A percentile compares a stretch with the other conserved stretches of the same genome.
Conservation (phyloP, 1,140 invertebrate genomes). For the Eufriesea mexicana region DNA sequence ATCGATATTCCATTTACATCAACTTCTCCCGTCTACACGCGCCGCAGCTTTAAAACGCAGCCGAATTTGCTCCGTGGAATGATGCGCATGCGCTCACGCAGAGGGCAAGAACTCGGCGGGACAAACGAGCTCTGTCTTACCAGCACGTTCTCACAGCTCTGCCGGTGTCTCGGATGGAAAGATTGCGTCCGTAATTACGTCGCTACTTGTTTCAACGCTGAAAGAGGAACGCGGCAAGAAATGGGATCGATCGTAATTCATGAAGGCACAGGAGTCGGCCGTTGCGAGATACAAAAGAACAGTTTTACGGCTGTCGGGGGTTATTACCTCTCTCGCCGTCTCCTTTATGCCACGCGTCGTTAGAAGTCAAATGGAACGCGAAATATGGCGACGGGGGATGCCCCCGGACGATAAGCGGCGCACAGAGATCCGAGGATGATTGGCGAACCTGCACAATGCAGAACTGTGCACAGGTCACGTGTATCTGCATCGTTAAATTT, state of each 20-base stretch:
- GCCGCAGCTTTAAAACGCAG: not conserved
- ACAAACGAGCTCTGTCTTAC: constrained; percentile 10
- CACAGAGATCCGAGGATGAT: not conserved
- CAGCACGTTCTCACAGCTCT: not conserved
- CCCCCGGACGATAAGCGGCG: not conserved
- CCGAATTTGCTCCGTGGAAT: not conserved
- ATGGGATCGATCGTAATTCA: constrained; percentile 44
- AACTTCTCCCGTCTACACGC: constrained; percentile 5
- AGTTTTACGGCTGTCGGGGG: constrained; percentile 28
- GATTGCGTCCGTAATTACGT: constrained; percentile 32
- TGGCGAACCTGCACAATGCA: not conserved
- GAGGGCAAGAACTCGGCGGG: too few relatives aligned
- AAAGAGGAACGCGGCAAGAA: not conserved
- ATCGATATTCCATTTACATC: constrained; percentile 47
- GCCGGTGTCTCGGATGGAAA: constrained; percentile 15
- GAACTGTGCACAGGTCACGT: not conserved
- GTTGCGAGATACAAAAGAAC: constrained; percentile 32
- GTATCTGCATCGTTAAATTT: not conserved
- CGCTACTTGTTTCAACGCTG: constrained; percentile 29
- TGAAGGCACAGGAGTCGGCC: not conserved
- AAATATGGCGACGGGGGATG: not conserved
- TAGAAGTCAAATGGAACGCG: constrained; percentile 33
- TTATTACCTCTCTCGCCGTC: constrained; percentile 27
- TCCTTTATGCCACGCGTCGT: constrained; percentile 13
- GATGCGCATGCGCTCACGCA: not conserved